Conservation (phyloP, 2,888 invertebrate genomes). For the Cantharis flavilabris region DNA sequence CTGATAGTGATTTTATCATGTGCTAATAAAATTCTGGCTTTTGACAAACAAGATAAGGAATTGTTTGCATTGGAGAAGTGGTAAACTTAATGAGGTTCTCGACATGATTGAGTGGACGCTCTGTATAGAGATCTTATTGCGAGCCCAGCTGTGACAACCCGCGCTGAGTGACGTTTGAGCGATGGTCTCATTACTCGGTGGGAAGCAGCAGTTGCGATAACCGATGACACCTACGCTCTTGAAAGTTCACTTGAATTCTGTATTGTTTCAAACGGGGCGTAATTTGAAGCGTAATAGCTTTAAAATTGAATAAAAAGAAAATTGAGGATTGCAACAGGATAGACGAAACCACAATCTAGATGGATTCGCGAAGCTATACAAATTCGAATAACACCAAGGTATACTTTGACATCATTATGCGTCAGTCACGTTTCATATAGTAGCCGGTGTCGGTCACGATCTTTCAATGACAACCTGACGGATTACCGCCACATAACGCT, state of each 20-base stretch:
- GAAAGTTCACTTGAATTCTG: constrained; percentile 12
- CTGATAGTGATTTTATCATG: constrained; percentile 29
- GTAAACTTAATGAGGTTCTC: constrained; percentile 42
- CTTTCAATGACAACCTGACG: constrained; percentile 45
- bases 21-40: constrained; percentile 29
- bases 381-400: constrained; percentile 46
- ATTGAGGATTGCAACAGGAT: constrained; percentile 36
- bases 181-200: constrained; percentile 47
- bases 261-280: constrained; percentile 26
- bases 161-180: constrained; percentile 44
- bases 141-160: constrained; percentile 39
- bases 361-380: constrained; percentile 34
- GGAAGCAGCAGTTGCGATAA: constrained; percentile 41
- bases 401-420: constrained; percentile 54
- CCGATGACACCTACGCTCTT: constrained; percentile 38
- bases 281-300: constrained; percentile 24
- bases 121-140: constrained; percentile 42
- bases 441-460: constrained; percentile 55
- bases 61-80: constrained; percentile 37
- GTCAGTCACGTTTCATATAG: constrained; percentile 54
- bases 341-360: constrained; percentile 44
- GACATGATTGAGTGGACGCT: constrained; percentile 44
- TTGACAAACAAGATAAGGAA: constrained; percentile 42
- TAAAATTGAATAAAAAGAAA: constrained; percentile 16
- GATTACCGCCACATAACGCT: constrained; percentile 34